These are phyloP conservation scores for Hyalella azteca DNA, from an alignment of 2,888 invertebrate genomes.

Conservation along the genomic window DNA sequence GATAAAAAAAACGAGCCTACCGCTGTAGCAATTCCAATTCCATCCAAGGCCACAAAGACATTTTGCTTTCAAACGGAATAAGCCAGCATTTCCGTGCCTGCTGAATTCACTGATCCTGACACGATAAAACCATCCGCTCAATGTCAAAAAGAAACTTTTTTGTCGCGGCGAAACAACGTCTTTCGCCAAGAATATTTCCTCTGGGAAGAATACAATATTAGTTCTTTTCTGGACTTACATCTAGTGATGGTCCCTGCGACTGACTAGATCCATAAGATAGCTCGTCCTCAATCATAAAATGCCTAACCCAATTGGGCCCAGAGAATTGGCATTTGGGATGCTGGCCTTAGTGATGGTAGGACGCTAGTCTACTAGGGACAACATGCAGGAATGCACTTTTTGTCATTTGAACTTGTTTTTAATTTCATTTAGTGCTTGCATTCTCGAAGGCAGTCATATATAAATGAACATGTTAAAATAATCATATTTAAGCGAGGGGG, in stretches of 20 bases:
- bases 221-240: background rate
- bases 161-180: background rate
- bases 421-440: too few relatives aligned
- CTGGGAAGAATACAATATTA: background rate
- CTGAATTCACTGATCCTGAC: background rate
- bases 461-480: too few relatives aligned
- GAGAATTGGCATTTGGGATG: background rate
- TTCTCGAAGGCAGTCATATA: too few relatives aligned
- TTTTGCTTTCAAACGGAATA: too few relatives aligned
- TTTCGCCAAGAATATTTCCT: background rate
- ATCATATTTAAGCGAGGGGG: too few relatives aligned
- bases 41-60: too few relatives aligned
- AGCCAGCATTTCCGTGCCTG: too few relatives aligned
- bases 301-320: background rate
- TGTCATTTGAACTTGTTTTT: too few relatives aligned
- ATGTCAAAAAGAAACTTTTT: slow-evolving; percentile 4
- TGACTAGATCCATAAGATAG: background rate
- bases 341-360: background rate
- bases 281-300: slow-evolving; percentile 10
- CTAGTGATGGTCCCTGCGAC: background rate
- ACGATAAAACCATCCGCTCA: background rate
- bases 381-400: too few relatives aligned
- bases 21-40: too few relatives aligned
- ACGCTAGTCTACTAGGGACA: too few relatives aligned
- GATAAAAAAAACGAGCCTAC: too few relatives aligned